Conservation (phyloP, 23 tunicate genomes). For the Ciona savignyi region DNA sequence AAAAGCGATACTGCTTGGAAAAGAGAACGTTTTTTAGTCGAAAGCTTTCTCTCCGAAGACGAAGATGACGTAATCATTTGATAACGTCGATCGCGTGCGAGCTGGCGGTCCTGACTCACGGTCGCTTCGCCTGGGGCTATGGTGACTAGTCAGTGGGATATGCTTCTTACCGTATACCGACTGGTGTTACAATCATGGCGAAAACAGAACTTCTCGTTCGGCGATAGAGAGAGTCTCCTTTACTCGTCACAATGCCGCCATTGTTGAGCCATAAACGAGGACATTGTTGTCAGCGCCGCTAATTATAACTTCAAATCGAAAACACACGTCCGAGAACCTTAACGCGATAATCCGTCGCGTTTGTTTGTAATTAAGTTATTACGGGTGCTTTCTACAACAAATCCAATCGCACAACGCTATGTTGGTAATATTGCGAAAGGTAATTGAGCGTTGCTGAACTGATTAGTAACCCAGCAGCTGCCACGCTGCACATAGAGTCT, state of each 20-base stretch:
- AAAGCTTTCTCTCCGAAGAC: neutral
- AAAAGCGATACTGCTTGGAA: neutral
- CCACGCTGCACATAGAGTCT: neutral
- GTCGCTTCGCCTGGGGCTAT: slow-evolving; percentile 16
- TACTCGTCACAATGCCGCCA: neutral
- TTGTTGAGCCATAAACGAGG: neutral
- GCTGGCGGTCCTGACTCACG: slow-evolving; percentile 22
- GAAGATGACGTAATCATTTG: slow-evolving; percentile 23
- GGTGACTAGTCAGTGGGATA: neutral
- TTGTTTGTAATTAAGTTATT: neutral
- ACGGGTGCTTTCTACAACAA: too few species aligned
- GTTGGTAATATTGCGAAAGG: neutral
- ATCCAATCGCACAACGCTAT: neutral
- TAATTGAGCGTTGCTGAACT: neutral
- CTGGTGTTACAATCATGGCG: neutral
- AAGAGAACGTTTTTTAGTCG: neutral
- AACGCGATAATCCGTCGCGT: neutral
- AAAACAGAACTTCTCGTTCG: too few species aligned
- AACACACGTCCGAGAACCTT: neutral
- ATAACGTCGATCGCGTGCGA: slow-evolving; percentile 56
- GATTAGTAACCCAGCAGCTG: neutral
- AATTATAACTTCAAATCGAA: neutral
- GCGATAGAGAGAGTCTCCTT: too few species aligned
- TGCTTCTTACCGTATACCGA: neutral
- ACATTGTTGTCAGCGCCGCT: neutral